Conservation (phyloP, 1,140 invertebrate genomes). For the Pentalonia nigronervosa region DNA sequence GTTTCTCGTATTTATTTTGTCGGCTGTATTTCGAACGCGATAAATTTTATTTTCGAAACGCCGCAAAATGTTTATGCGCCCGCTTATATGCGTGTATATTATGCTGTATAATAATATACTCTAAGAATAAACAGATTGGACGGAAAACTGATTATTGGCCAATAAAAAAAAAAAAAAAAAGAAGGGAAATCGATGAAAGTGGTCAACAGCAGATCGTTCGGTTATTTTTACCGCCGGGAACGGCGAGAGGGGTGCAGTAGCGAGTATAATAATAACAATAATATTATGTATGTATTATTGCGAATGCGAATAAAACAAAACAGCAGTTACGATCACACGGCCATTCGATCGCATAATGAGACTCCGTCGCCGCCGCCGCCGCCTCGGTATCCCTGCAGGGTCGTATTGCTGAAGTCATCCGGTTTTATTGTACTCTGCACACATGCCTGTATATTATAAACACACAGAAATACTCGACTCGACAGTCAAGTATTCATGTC, state of each 20-base stretch:
- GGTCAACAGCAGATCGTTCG: neutral
- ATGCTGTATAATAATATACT: neutral
- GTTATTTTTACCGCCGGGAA: constrained; percentile 19
- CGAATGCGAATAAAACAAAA: neutral
- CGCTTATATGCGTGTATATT: neutral
- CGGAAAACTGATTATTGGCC: neutral
- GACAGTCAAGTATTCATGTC: neutral
- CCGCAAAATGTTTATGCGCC: constrained; percentile 10
- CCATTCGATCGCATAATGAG: neutral
- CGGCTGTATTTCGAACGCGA: neutral
- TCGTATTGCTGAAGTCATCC: neutral
- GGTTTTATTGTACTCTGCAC: neutral
- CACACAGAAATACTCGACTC: neutral
- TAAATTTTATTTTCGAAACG: constrained; percentile 38
- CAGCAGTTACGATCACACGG: neutral
- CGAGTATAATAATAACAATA: neutral
- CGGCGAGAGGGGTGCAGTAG: neutral
- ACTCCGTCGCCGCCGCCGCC: neutral
- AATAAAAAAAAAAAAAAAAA: constrained; percentile 5
- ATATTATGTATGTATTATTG: neutral
- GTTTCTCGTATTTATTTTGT: constrained; percentile 28
- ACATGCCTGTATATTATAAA: neutral
- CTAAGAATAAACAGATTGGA: constrained; percentile 34
- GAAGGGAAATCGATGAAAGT: neutral
- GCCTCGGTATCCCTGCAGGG: neutral